Evolutionary conservation across 2,797 vertebrate species (phyloP).

Genomic region (Lophotriccus pileatus): DNA sequence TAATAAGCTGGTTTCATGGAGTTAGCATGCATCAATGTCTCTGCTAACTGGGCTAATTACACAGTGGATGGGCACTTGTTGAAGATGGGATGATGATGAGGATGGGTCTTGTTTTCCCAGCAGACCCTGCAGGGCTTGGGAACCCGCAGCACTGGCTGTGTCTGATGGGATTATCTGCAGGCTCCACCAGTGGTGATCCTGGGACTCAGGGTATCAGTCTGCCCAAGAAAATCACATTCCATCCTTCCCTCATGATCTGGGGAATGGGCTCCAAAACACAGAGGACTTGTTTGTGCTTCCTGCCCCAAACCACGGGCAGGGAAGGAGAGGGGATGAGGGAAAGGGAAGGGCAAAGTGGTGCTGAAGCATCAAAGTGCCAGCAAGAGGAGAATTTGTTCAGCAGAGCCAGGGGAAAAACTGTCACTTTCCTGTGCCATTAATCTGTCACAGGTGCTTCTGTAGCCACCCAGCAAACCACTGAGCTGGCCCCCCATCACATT

Average conservation of each 20-base stretch:
- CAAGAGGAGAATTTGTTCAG: neutral
- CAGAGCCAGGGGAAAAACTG: neutral
- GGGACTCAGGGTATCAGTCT: neutral
- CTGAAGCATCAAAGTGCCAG: neutral
- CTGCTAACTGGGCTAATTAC: conserved; percentile 61
- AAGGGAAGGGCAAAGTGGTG: neutral
- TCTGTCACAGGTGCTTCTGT: neutral
- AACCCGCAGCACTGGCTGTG: neutral
- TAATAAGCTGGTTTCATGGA: conserved; percentile 49
- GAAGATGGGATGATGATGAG: neutral
- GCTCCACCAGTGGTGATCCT: neutral
- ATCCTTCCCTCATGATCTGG: neutral
- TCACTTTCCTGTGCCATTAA: neutral
- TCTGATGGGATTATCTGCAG: neutral
- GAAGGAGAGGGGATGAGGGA: neutral
- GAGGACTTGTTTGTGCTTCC: neutral
- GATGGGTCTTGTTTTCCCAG: neutral
- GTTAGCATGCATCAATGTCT: conserved; percentile 56
- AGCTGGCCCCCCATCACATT: neutral
- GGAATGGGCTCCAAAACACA: neutral
- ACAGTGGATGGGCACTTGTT: conserved; percentile 40
- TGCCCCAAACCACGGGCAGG: neutral
- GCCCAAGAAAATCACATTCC: neutral
- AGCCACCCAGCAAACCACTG: neutral
- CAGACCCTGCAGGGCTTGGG: neutral